Conservation (phyloP, 2,888 invertebrate species). For the Hemithea aestivaria region DNA sequence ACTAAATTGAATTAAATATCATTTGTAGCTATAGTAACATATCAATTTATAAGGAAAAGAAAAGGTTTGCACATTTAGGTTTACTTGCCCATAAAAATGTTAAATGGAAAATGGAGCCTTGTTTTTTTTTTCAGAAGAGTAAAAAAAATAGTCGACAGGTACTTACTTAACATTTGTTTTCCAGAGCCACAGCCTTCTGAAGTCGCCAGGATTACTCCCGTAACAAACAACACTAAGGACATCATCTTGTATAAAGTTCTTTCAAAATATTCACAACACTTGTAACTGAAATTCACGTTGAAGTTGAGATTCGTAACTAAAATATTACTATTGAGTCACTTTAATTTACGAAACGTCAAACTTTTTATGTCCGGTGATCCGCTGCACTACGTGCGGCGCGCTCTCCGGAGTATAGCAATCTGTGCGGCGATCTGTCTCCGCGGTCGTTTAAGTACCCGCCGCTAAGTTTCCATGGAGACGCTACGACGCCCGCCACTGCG, state of each 20-base stretch:
- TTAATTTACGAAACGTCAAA: slow-evolving; percentile 76
- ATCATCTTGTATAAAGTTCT: slow-evolving; percentile 62
- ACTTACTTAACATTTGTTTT: slow-evolving; percentile 73
- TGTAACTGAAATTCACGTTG: slow-evolving; percentile 59
- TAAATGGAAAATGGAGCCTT: not conserved
- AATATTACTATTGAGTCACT: slow-evolving; percentile 54
- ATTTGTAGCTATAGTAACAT: too few relatives aligned
- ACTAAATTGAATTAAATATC: slow-evolving; percentile 13
- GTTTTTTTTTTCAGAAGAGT: not conserved
- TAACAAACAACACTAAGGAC: slow-evolving; percentile 76
- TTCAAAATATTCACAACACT: slow-evolving; percentile 60
- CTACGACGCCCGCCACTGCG: slow-evolving; percentile 56
- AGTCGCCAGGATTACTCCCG: slow-evolving; percentile 64
- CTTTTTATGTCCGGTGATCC: slow-evolving; percentile 64
- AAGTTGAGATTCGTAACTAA: slow-evolving; percentile 77
- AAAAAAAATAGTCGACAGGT: not conserved
- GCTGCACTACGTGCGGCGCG: slow-evolving; percentile 74
- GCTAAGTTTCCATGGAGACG: slow-evolving; percentile 67
- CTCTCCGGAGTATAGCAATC: slow-evolving; percentile 68
- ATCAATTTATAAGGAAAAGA: too few relatives aligned
- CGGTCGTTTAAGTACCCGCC: slow-evolving; percentile 60
- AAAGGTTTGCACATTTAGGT: too few relatives aligned
- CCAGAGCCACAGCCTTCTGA: slow-evolving; percentile 72
- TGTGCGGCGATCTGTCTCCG: slow-evolving; percentile 48
- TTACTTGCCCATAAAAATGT: too few relatives aligned